These are phyloP conservation scores for Phrynocephalus vlangalii DNA, from an alignment of 2,797 vertebrate genomes.

Conservation along the genomic window DNA sequence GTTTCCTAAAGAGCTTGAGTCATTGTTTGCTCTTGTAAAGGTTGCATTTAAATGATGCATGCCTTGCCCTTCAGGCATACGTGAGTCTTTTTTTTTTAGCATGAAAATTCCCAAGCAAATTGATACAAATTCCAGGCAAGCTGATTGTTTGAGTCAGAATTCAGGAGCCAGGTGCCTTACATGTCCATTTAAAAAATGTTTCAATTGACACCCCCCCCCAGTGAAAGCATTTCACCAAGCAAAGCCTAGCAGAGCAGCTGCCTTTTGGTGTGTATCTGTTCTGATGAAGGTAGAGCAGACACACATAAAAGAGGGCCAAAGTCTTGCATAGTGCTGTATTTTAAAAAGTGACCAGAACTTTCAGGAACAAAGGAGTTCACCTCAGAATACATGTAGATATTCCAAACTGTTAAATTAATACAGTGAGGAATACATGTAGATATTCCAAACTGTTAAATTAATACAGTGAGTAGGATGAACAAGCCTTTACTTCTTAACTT, in stretches of 20 bases:
- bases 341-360: neutral
- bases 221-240: neutral
- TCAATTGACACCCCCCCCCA: neutral
- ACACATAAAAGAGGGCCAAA: neutral
- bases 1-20: neutral
- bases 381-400: neutral
- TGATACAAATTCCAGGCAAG: neutral
- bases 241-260: neutral
- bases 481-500: too few relatives aligned
- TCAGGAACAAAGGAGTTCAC: neutral
- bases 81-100: neutral
- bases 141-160: neutral
- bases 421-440: neutral
- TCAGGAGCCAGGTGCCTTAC: neutral
- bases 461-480: neutral
- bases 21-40: slow-evolving; percentile 4
- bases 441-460: neutral
- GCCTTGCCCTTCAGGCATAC: neutral
- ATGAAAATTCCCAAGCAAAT: neutral
- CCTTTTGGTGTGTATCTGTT: neutral
- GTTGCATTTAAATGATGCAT: slow-evolving; percentile 3
- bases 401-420: neutral
- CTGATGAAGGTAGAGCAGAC: neutral
- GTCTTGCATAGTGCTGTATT: neutral
- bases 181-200: neutral